These are phyloP conservation scores for Ylistrum balloti DNA, from an alignment of 1,140 invertebrate species.

Conservation along the genomic window DNA sequence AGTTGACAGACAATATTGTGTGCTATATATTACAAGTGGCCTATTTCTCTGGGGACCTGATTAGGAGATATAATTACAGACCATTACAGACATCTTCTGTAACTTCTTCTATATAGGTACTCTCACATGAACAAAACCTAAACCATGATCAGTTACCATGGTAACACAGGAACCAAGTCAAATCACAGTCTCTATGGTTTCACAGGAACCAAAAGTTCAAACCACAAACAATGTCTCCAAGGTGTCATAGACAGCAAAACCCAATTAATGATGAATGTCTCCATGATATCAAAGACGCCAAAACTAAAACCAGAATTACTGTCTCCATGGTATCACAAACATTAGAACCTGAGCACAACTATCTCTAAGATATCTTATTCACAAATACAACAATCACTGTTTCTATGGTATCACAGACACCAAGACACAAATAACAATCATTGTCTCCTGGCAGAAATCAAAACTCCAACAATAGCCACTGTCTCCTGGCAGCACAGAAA, in stretches of 20 bases:
- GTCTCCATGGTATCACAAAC: neutral
- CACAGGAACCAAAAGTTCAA: neutral
- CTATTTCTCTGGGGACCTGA: too few species aligned
- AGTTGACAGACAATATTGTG: too few species aligned
- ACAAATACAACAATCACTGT: neutral
- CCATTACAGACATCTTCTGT: too few species aligned
- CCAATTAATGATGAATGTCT: neutral
- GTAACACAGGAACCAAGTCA: neutral
- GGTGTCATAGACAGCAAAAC: neutral
- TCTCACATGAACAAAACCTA: too few species aligned
- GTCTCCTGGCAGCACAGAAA: neutral
- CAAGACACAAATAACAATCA: neutral
- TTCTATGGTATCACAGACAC: neutral
- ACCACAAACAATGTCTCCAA: neutral
- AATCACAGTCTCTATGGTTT: neutral
- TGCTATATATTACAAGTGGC: too few species aligned
- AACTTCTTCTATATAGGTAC: too few species aligned
- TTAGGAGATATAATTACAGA: too few species aligned
- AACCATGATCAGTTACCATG: too few species aligned
- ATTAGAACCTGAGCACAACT: neutral
- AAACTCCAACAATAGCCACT: neutral
- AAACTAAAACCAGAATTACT: neutral
- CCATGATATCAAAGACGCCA: neutral
- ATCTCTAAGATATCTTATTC: neutral
- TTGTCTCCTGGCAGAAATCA: neutral